Base-by-base conservation (phyloP, 2,888 invertebrate species). In the Thecocarcelia acutangulata region DNA sequence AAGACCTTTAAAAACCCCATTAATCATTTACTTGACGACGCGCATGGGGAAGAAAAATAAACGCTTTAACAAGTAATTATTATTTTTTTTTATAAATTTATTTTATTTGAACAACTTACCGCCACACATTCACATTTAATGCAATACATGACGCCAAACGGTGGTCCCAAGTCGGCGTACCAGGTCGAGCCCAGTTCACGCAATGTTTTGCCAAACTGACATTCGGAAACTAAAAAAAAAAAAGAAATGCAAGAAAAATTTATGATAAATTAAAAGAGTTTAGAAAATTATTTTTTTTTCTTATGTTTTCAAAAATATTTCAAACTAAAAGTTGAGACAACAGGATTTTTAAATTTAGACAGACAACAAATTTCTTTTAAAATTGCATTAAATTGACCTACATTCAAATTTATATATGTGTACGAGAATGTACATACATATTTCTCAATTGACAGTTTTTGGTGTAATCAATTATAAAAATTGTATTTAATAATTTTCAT, bases 81-180 rank as follows among this genome's bases (percentile, higher is more conserved):
- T 28, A 28, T 4, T 28, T n/a, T n/a, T n/a, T n/a, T n/a, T n/a
- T 8, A 33, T 33, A 9, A 33, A 33, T 33, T 33, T 9, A 8
- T 33, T 9, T 33, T 33, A 9, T 33, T 24, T 24, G 24, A 24
- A 24, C 37, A 68, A 95, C 97, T 95, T 94, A 98, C 98, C 93
- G 96, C 94, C 88, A 96, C 93, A 92, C 98, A 98, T 93, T 97
- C 96, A 93, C 98, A 98, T 93, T 95, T 95, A 92, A 98, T 96
- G 93, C 98, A 98, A 92, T 96, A 96, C 94, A 97, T 96, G 84
- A 97, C 94, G 83, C 97, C 98, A 90, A 97, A 97, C 17, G 98
- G 97, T 70, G 96, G 96, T 74, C 97, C 97, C 85, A 98, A 92
- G 90, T 97, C 96, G 64, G 98, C 97, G 88, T 95, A 96, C 97